Evolutionary conservation across 2,888 invertebrate genomes (phyloP), one percentile per base, ranked within the genome.

Genomic region (Holacanthella duospinosa): DNA sequence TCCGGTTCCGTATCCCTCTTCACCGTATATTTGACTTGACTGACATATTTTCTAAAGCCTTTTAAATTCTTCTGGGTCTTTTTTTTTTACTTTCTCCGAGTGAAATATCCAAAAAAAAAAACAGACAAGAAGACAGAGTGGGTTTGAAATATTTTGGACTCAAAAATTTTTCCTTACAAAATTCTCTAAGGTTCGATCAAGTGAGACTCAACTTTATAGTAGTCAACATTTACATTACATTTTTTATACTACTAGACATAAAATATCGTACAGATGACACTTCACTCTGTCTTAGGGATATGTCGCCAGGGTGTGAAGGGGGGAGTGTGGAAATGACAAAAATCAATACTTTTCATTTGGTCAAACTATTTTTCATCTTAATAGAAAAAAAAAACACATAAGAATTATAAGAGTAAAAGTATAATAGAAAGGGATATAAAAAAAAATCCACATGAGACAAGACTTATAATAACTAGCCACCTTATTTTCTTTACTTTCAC

Each of bases 51-150:
- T 21, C 19, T 48, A n/a, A 48, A 48, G 48, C 48, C 4, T 48
- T 21, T 48, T 21, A 48, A 48, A 48, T 48, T 48, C 48, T 48
- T 48, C 48, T 48, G 48, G 48, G 48, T 4, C 48, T 48, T 21
- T 21, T 36, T 36, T 36, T 16, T 48, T 21, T 48, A 48, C 12
- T 48, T 36, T 36, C 36, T 36, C 36, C 36, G 16, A 36, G 48
- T 48, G 21, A 48, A 48, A 48, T 48, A 48, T 48, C 48, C 21
- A 21, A 4, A 21, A 48, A 21, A 21, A 16, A 36, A 36, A 36
- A 36, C 19, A n/a, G 12, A 48, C 48, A 48, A 48, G 48, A 16
- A 36, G 36, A 36, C 36, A 36, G n/a, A 36, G 36, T 36, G 16
- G 36, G 36, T 36, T 16, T n/a, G n/a, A n/a, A n/a, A n/a, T n/a